Evolutionary conservation across 2,888 invertebrate genomes (phyloP).

Genomic region (Agriopis marginaria): DNA sequence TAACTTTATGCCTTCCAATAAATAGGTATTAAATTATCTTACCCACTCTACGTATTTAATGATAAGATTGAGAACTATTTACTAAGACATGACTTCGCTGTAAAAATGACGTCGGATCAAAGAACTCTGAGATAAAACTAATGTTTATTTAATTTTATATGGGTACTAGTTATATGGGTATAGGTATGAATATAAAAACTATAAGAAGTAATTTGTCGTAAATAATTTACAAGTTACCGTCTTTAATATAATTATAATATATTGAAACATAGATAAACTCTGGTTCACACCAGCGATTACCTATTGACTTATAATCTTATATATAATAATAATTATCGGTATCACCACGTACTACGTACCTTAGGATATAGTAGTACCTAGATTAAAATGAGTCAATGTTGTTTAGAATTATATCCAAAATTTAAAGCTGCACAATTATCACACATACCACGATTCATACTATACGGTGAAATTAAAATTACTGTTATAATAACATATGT

Average conservation of each 20-base stretch:
- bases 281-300: too few relatives aligned
- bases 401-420: constrained; percentile 8
- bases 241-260: too few relatives aligned
- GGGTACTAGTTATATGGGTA: background rate
- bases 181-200: too few relatives aligned
- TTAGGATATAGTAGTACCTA: background rate
- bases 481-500: background rate
- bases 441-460: background rate
- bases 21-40: too few relatives aligned
- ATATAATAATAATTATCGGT: constrained; percentile 9
- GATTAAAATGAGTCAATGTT: constrained; percentile 11
- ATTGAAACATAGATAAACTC: too few relatives aligned
- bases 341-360: background rate
- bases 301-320: background rate
- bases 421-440: background rate
- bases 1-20: too few relatives aligned
- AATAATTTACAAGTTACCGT: too few relatives aligned
- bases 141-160: background rate
- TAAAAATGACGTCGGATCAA: constrained; percentile 7
- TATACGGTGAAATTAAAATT: constrained; percentile 4
- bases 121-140: background rate
- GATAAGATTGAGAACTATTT: background rate
- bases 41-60: too few relatives aligned
- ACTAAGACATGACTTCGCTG: background rate
- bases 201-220: too few relatives aligned